Conservation (phyloP, 1,140 invertebrate genomes). For the Lysiphlebus fabarum region DNA sequence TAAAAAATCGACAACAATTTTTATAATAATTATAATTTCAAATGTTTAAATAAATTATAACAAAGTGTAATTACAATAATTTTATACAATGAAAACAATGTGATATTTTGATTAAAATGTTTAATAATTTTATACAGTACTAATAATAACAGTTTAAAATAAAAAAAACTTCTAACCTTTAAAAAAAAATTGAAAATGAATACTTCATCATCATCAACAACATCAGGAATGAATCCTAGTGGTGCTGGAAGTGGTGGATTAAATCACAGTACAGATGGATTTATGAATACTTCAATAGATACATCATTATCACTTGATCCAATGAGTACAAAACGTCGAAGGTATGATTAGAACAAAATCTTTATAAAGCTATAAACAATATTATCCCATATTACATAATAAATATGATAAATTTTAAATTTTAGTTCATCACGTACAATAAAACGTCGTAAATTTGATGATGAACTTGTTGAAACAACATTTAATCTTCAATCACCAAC, state of each 20-base stretch:
- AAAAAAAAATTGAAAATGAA: conserved; percentile 24
- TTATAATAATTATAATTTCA: too few species aligned
- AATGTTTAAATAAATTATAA: too few species aligned
- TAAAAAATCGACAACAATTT: too few species aligned
- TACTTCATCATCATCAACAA: conserved; percentile 29
- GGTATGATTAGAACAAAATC: conserved; percentile 31
- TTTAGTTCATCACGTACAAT: conserved; percentile 86
- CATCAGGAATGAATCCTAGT: conserved; percentile 33
- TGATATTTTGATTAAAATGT: too few species aligned
- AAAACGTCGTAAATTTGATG: conserved; percentile 93
- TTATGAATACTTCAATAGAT: conserved; percentile 46
- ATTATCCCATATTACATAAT: too few species aligned
- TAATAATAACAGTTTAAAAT: background rate
- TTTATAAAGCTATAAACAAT: too few species aligned
- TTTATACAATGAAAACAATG: too few species aligned
- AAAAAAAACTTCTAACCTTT: background rate
- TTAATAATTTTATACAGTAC: too few species aligned
- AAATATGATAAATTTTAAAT: too few species aligned
- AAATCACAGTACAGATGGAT: conserved; percentile 36
- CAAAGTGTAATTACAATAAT: too few species aligned
- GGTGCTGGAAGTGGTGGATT: too few species aligned
- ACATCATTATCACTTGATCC: conserved; percentile 39
- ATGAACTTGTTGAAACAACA: conserved; percentile 83
- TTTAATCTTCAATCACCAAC: conserved; percentile 72
- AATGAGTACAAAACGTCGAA: conserved; percentile 49